A percentile compares a stretch with the other conserved stretches of the same genome.
phyloP scores from a whole-genome alignment of 2,797 vertebrate species.

The Cuculus canorus region DNA sequence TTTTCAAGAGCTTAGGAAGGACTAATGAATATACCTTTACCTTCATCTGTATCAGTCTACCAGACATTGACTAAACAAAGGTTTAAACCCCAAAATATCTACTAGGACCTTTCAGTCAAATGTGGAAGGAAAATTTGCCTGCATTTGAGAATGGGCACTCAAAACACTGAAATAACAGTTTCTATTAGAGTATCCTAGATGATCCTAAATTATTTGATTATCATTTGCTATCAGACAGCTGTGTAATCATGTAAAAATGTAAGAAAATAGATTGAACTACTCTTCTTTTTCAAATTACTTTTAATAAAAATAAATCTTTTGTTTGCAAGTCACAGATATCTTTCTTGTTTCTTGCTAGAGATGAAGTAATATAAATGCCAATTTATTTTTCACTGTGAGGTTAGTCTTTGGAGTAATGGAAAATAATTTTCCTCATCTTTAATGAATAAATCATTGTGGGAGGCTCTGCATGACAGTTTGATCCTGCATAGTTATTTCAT shows the following conservation, averaged over 20 bases:
- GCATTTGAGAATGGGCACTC: neutral
- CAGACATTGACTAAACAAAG: neutral
- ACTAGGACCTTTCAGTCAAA: neutral
- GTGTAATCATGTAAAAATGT: neutral
- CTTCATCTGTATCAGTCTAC: neutral
- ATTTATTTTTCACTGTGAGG: slow-evolving; percentile 51
- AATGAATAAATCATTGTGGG: slow-evolving; percentile 39
- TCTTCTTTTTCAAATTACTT: neutral
- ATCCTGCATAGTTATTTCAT: slow-evolving; percentile 32
- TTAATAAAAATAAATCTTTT: slow-evolving; percentile 16
- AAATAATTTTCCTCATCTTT: slow-evolving; percentile 56
- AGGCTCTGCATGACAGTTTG: slow-evolving; percentile 28
- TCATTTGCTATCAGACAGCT: neutral
- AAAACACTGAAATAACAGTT: neutral
- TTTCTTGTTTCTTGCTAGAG: neutral
- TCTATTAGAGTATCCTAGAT: neutral
- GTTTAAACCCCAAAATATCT: neutral
- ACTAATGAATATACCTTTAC: neutral
- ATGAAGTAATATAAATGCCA: slow-evolving; percentile 42
- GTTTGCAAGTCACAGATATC: slow-evolving; percentile 11
- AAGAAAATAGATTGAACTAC: neutral
- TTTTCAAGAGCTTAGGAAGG: neutral
- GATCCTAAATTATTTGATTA: neutral
- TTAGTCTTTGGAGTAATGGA: slow-evolving; percentile 50
- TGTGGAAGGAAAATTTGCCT: neutral